Percentiles rank a stretch among this genome's conserved stretches.
Evolutionary conservation across 2,888 invertebrate genomes (phyloP).

Genomic region (Plusia festucae): DNA sequence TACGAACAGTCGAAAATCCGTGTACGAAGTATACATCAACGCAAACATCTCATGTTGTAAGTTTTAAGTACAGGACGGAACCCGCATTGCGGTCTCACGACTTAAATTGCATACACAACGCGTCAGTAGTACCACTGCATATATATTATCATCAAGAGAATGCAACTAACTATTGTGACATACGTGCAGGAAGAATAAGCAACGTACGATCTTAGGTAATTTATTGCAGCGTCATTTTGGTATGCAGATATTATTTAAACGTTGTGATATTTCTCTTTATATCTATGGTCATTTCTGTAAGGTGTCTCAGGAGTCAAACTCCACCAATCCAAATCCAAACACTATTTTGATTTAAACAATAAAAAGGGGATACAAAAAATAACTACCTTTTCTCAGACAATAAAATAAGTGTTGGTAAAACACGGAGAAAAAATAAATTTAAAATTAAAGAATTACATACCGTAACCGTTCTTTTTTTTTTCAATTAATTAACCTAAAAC

Average conservation of each 20-base stretch:
- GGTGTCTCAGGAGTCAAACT: no score
- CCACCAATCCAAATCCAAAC: no score
- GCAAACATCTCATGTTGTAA: conserved; percentile 40
- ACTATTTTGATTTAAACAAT: no score
- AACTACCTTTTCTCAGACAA: no score
- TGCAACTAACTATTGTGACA: conserved; percentile 61
- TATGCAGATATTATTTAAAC: background rate
- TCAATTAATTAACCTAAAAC: no score
- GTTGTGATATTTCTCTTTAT: no score
- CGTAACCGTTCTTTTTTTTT: no score
- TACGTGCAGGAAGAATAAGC: conserved; percentile 14
- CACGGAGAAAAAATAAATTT: no score
- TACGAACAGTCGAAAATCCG: conserved; percentile 29
- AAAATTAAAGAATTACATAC: no score
- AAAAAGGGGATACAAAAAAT: no score
- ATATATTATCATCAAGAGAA: conserved; percentile 72
- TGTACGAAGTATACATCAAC: conserved; percentile 48
- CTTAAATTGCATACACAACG: conserved; percentile 69
- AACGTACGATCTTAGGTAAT: background rate
- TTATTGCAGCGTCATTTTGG: background rate
- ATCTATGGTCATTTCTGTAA: no score
- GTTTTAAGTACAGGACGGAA: conserved; percentile 65
- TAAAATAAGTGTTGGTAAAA: no score
- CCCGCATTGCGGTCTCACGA: conserved; percentile 78
- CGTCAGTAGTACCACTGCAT: conserved; percentile 63